phyloP scores from a whole-genome alignment of 2,797 vertebrate genomes.

The Parotocinclus haroldoi region DNA sequence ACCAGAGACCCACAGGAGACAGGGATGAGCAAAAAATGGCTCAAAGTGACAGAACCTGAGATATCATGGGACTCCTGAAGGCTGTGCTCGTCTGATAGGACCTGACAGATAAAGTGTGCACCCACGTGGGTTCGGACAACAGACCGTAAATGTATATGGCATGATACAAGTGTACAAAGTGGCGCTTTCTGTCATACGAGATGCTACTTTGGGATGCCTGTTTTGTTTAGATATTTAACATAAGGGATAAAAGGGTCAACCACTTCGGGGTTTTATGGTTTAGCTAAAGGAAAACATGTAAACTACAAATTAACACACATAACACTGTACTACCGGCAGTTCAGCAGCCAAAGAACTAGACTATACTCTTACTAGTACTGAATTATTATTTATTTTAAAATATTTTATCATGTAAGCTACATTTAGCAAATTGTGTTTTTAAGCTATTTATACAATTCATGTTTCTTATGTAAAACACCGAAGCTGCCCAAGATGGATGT shows the following conservation, averaged over 20 bases:
- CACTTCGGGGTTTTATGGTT: slow-evolving; percentile 3
- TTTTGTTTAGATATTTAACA: slow-evolving; percentile 51
- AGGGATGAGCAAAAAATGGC: slow-evolving; percentile 35
- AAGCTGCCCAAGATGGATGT: too few species aligned
- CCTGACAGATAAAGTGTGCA: slow-evolving; percentile 55
- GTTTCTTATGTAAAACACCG: too few species aligned
- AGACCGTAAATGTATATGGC: slow-evolving; percentile 30
- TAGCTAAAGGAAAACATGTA: slow-evolving; percentile 19
- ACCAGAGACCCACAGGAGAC: slow-evolving; percentile 42
- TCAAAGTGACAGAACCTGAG: slow-evolving; percentile 46
- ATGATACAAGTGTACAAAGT: slow-evolving; percentile 38
- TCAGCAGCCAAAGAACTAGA: too few species aligned
- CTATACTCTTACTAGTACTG: too few species aligned
- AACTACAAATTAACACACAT: slow-evolving; percentile 9
- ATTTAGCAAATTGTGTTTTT: too few species aligned
- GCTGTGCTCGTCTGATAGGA: slow-evolving; percentile 44
- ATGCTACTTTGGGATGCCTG: slow-evolving; percentile 41
- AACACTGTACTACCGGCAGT: background rate
- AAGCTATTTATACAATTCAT: too few species aligned
- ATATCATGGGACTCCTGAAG: slow-evolving; percentile 48
- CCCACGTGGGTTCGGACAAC: slow-evolving; percentile 40
- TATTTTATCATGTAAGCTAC: too few species aligned
- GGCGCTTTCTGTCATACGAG: slow-evolving; percentile 33
- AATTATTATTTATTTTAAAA: too few species aligned
- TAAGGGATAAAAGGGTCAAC: slow-evolving; percentile 13